phyloP scores from a whole-genome alignment of 2,797 vertebrate genomes.

The Amblyraja radiata region DNA sequence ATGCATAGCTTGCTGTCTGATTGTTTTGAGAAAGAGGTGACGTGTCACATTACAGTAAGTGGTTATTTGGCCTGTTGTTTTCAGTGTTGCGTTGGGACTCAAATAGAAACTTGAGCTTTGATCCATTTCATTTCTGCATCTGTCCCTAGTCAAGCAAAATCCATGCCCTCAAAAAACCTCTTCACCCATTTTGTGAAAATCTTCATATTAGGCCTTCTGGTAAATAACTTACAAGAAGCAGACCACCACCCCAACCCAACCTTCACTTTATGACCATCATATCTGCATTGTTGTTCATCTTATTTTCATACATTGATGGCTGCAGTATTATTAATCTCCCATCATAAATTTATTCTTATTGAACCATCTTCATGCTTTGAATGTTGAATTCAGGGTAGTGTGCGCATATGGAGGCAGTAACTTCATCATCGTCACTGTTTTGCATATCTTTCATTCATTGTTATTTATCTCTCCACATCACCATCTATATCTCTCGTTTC shows the following conservation, averaged over 20 bases:
- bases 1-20: not conserved
- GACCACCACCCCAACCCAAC: not conserved
- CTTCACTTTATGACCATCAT: not conserved
- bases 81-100: not conserved
- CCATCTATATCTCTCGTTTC: no score
- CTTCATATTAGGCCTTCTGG: not conserved
- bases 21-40: not conserved
- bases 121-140: not conserved
- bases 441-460: no score
- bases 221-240: not conserved
- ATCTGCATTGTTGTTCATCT: not conserved
- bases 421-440: no score
- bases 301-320: not conserved
- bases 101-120: not conserved
- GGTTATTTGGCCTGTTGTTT: not conserved
- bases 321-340: no score
- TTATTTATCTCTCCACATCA: no score
- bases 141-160: not conserved
- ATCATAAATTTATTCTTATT: not conserved
- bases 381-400: not conserved
- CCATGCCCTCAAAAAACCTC: not conserved
- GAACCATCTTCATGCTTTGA: not conserved
- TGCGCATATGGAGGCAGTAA: not conserved
- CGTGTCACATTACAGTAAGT: not conserved
- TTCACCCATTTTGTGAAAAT: not conserved